Conservation (phyloP, 2,113 vertebrate genomes). For the Epinephelus fuscoguttatus region DNA sequence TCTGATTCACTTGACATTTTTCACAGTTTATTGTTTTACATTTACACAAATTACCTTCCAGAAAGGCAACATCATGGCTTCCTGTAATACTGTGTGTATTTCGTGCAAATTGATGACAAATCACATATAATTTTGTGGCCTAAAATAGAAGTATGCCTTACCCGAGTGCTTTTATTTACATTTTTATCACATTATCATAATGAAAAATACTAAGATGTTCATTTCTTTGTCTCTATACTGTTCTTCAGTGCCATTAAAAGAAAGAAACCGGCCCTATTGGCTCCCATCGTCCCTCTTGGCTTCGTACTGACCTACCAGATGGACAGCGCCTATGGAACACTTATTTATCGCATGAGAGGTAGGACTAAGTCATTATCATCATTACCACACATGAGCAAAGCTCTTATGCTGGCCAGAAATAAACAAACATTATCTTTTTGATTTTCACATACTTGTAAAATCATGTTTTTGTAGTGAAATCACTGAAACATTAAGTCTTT, state of each 20-base stretch:
- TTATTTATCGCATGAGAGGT: conserved; percentile 90
- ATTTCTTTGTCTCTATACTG: neutral
- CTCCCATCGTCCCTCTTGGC: conserved; percentile 88
- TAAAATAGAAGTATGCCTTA: neutral
- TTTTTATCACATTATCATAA: neutral
- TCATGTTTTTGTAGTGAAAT: too few relatives aligned
- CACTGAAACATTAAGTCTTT: too few relatives aligned
- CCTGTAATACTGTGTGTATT: neutral
- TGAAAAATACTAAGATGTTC: neutral
- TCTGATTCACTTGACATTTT: neutral
- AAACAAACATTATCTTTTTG: neutral
- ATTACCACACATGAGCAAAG: neutral
- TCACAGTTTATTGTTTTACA: neutral
- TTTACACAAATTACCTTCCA: neutral
- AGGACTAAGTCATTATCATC: neutral
- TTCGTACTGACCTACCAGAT: conserved; percentile 90
- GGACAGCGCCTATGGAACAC: conserved; percentile 90
- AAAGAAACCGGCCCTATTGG: conserved; percentile 84
- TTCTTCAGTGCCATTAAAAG: conserved; percentile 86
- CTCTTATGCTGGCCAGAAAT: neutral
- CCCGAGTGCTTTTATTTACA: neutral
- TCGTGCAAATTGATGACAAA: neutral
- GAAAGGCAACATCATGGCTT: neutral
- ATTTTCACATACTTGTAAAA: too few relatives aligned
- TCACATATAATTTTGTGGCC: neutral